Evolutionary conservation across 2,113 vertebrate species (phyloP).

Genomic region (Dissostichus mawsoni): DNA sequence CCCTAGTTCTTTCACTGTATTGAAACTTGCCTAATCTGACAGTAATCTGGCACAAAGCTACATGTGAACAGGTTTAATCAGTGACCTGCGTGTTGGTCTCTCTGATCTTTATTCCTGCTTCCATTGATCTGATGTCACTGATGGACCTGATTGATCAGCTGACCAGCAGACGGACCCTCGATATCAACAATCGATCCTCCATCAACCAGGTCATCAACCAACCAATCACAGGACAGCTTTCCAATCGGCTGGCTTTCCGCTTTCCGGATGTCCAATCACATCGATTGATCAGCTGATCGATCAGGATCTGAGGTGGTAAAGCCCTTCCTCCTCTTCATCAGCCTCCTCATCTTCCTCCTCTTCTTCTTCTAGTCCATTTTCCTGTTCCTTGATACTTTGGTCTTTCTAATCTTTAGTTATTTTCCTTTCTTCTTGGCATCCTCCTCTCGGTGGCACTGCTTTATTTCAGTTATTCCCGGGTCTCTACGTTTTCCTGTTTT

Average conservation of each 20-base stretch:
- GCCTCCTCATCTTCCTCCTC: neutral
- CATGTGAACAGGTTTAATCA: neutral
- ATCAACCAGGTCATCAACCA: constrained; percentile 9
- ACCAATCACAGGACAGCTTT: neutral
- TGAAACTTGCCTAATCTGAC: too few relatives aligned
- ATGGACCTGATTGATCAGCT: constrained; percentile 4
- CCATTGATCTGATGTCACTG: constrained; percentile 1
- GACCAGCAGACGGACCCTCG: constrained; percentile 7
- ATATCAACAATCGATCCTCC: constrained; percentile 8
- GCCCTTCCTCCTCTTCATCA: neutral
- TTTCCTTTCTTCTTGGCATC: neutral
- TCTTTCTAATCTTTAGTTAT: neutral
- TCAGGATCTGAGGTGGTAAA: constrained; percentile 6
- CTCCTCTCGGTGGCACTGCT: neutral
- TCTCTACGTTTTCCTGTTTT: too few relatives aligned
- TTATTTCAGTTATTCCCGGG: too few relatives aligned
- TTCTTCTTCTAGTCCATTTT: neutral
- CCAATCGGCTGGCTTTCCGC: constrained; percentile 12
- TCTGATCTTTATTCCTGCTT: too few relatives aligned
- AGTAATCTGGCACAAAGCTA: too few relatives aligned
- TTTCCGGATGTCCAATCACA: constrained; percentile 14
- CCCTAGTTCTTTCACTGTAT: too few relatives aligned
- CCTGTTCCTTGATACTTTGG: neutral
- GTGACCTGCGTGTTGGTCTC: neutral
- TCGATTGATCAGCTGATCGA: constrained; percentile 32